Base-by-base conservation (phyloP, 2,113 vertebrate genomes). In the Erythrocercus mccallii region DNA sequence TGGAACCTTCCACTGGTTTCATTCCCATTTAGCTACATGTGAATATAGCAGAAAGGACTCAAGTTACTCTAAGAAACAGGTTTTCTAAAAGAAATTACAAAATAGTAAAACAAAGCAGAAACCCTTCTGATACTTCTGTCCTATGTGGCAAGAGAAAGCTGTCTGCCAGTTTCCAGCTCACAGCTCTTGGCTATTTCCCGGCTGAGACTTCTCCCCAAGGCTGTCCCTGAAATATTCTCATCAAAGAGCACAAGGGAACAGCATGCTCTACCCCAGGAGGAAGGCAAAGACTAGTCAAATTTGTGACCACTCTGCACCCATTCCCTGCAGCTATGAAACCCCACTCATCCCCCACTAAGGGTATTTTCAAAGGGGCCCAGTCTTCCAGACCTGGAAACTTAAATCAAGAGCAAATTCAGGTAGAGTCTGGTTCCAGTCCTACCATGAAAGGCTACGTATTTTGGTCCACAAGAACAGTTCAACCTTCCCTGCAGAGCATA, bases 321-420 rank as follows among this genome's bases (percentile, higher is more conserved):
- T 61, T 83, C 45, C 37, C 79, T 80, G 83, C 56, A 92, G 80
- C 83, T 92, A 53, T 64, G 60, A 77, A 90, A 89, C 74, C 35
- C 58, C 3, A 6, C 18, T 81, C 27, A 47, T 51, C 5, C 24
- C 35, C 38, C 24, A 44, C 15, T 60, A 78, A 23, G 21, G 76
- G 70, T 22, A 61, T 68, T 86, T 64, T 71, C 51, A 60, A 93
- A 89, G 45, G 4, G 20, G 30, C 20, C 4, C 13, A 54, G 37
- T 70, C 44, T 81, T 89, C 54, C 54, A 86, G 48, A 85, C 25
- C 28, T 48, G 45, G 25, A 76, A 88, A 88, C 13, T 88, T 68
- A 70, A 64, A 79, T 69, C 35, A 95, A 72, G 6, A 71, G 21
- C 11, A 56, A 44, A 33, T 40, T 93, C 40, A 79, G 28, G 56